A percentile compares a stretch with the other conserved stretches of the same genome.
Conservation (phyloP, 2,888 invertebrate species). For the Xylota segnis region DNA sequence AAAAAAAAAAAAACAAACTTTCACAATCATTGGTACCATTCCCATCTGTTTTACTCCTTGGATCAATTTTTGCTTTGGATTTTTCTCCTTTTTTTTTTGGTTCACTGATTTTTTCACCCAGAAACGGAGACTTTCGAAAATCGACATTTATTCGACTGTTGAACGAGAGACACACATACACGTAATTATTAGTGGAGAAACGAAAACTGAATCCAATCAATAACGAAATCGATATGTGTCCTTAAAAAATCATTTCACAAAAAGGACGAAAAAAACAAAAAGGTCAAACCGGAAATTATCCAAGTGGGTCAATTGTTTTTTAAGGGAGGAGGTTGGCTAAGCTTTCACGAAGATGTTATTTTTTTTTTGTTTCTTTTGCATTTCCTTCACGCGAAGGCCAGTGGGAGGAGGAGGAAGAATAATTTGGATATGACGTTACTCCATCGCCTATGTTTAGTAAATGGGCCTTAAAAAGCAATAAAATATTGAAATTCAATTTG, state of each 20-base stretch:
- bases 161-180: constrained; percentile 43
- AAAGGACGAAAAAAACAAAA: constrained; percentile 23
- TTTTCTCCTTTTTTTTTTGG: constrained; percentile 19
- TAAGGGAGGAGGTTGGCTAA: neutral
- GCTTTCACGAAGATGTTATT: constrained; percentile 2
- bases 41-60: constrained; percentile 4
- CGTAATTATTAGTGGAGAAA: constrained; percentile 37
- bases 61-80: constrained; percentile 21
- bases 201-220: constrained; percentile 43
- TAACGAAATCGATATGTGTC: constrained; percentile 40
- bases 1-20: constrained; percentile 20
- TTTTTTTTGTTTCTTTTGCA: constrained; percentile 1
- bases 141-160: constrained; percentile 26
- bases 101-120: constrained; percentile 29
- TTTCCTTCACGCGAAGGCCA: neutral
- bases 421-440: constrained; percentile 10
- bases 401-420: neutral
- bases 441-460: neutral
- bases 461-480: constrained; percentile 6
- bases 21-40: constrained; percentile 29
- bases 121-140: neutral
- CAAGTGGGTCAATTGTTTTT: constrained; percentile 64
- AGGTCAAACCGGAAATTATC: constrained; percentile 64
- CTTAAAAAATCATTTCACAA: constrained; percentile 45
- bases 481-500: constrained; percentile 42